Conservation (phyloP, 2,113 vertebrate species). For the Capreolus pygargus region DNA sequence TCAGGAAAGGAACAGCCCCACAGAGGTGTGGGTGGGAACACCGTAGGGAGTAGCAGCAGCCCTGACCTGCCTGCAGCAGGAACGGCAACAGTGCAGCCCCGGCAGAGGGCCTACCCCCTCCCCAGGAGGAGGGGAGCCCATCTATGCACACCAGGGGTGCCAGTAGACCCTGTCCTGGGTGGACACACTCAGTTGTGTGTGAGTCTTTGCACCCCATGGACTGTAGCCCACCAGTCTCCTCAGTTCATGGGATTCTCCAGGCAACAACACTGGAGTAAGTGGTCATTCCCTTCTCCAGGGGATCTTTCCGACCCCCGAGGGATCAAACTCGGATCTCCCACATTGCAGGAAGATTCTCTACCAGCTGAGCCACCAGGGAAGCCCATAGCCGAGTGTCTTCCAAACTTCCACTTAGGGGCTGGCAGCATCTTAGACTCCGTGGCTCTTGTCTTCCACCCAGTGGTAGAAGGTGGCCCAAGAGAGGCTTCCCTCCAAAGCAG, state of each 20-base stretch:
- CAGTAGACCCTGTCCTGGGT: not conserved
- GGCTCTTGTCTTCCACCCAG: not conserved
- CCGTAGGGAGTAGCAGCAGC: accelerated
- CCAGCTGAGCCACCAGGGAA: not conserved
- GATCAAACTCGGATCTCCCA: not conserved
- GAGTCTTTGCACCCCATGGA: not conserved
- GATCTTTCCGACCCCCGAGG: not conserved
- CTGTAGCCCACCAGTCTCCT: not conserved
- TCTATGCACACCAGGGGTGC: not conserved
- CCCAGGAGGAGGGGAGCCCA: not conserved
- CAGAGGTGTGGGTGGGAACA: not conserved
- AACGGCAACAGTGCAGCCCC: accelerated
- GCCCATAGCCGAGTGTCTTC: not conserved
- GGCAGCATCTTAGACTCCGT: not conserved
- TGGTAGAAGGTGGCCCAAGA: not conserved
- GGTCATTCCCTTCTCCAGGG: not conserved
- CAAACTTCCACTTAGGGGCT: not conserved
- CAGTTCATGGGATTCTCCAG: not conserved
- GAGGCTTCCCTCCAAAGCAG: not conserved
- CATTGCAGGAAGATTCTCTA: not conserved
- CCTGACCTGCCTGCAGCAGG: not conserved
- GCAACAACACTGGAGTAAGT: not conserved
- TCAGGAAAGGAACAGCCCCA: not conserved
- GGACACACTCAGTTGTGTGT: not conserved
- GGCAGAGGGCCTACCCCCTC: not conserved